Percentiles rank a stretch among this genome's conserved stretches.
phyloP scores from a whole-genome alignment of 2,113 vertebrate genomes.

The Eretmodus cyanostictus region DNA sequence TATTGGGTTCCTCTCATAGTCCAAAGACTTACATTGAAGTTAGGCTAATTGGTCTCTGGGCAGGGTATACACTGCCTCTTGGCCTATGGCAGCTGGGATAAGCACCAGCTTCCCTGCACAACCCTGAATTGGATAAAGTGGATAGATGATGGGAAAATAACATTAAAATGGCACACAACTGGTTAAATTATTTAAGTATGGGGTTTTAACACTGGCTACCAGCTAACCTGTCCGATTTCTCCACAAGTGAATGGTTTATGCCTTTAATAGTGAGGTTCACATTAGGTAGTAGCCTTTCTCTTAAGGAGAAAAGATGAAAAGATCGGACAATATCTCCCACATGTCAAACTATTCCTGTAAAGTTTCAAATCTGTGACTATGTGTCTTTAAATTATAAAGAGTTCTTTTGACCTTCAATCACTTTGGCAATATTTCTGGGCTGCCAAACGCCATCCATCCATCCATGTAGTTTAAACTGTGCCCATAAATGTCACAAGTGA shows the following conservation, averaged over 20 bases:
- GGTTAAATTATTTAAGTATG: not conserved
- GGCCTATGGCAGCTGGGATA: not conserved
- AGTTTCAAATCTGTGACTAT: not conserved
- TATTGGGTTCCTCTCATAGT: not conserved
- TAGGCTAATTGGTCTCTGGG: not conserved
- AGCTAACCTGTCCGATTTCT: not conserved
- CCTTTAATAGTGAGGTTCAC: not conserved
- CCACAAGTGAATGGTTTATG: not conserved
- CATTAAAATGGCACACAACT: not conserved
- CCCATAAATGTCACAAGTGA: not conserved
- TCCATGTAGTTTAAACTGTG: not conserved
- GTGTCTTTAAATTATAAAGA: not conserved
- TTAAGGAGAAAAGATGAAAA: not conserved
- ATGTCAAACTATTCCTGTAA: not conserved
- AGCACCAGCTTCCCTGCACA: not conserved
- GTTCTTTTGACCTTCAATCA: not conserved
- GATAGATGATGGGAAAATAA: not conserved
- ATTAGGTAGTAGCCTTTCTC: not conserved
- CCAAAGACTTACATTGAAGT: not conserved
- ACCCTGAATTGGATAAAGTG: not conserved
- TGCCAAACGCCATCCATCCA: not conserved
- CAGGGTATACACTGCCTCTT: not conserved
- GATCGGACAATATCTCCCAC: not conserved
- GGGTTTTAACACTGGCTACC: not conserved
- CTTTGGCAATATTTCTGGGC: not conserved